Conservation (phyloP, 2,113 vertebrate genomes). For the Gulo gulo region DNA sequence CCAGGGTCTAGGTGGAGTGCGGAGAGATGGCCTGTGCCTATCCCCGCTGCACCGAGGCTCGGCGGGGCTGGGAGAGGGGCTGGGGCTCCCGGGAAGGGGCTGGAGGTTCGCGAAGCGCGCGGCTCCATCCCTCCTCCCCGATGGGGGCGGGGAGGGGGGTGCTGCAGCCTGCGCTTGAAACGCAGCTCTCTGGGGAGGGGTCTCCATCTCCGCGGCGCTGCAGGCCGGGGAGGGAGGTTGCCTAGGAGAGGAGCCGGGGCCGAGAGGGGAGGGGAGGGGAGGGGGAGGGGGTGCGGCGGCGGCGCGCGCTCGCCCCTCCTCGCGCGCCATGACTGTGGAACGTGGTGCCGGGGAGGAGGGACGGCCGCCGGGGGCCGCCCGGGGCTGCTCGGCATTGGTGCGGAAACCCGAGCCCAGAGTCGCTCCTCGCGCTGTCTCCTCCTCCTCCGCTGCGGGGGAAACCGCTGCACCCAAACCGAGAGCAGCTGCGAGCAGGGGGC, state of each 20-base stretch:
- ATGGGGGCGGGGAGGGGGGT: constrained; percentile 56
- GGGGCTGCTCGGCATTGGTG: constrained; percentile 71
- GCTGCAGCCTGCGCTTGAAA: constrained; percentile 1
- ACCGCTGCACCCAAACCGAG: constrained; percentile 72
- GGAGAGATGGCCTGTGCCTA: neutral
- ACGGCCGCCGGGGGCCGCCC: constrained; percentile 68
- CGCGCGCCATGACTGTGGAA: constrained; percentile 79
- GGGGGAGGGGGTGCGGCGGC: constrained; percentile 24
- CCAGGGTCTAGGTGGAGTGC: neutral
- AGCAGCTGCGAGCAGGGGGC: constrained; percentile 76
- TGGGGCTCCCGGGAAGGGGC: constrained; percentile 53
- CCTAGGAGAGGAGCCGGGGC: constrained; percentile 72
- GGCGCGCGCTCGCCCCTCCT: constrained; percentile 54
- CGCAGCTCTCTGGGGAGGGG: constrained; percentile 57
- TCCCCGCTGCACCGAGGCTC: neutral
- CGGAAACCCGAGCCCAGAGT: constrained; percentile 69
- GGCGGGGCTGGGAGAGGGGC: neutral
- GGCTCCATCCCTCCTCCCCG: constrained; percentile 54
- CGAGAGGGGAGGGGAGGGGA: neutral
- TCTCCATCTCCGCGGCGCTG: constrained; percentile 50
- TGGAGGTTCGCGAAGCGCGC: constrained; percentile 49
- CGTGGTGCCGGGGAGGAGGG: constrained; percentile 76
- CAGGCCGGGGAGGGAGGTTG: constrained; percentile 62
- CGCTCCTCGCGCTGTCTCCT: constrained; percentile 61
- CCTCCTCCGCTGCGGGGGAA: constrained; percentile 76